Evolutionary conservation across 2,113 vertebrate species (phyloP), one percentile per base, ranked within the genome.

Genomic region (Rhea americana): DNA sequence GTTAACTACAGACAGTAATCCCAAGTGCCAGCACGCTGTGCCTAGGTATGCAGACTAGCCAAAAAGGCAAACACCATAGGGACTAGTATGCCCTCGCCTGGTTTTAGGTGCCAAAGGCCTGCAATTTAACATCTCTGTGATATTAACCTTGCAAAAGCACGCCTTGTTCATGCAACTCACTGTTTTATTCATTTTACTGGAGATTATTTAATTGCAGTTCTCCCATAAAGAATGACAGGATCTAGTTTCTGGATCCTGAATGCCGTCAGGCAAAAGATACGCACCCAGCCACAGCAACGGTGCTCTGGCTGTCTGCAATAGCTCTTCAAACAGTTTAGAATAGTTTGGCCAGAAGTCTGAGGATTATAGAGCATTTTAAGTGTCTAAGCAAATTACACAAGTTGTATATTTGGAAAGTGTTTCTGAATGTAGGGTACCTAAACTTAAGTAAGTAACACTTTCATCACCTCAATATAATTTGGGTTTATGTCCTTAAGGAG

Each of bases 251-350:
- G 5, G 20, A 4, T 89, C 37, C 41, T 55, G 37, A 72, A 68
- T 59, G 43, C 73, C 25, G 5, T 15, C 32, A 43, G 45, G 39
- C 39, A 51, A 58, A 24, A 77, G 18, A 62, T 78, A 70, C 0
- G 6, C 41, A 74, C 8, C 24, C 68, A 61, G 59, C 39, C 0
- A 0, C 70, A 84, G 50, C 17, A 30, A 11, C 37, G 0, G 0
- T 43, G 55, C 50, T 45, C 63, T 61, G 12, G 18, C 35, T 28
- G 5, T 3, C 8, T 11, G 13, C 24, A 71, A 77, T 85, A 72
- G 58, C 37, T 8, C 32, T 73, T 84, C 21, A 43, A 81, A 80
- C 22, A 62, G 21, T 32, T 45, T 28, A 37, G 13, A 73, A 55
- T 10, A 81, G 7, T 8, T 79, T 78, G 75, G 39, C 39, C 70